These are phyloP conservation scores for Paramuricea clavata DNA, from an alignment of 92 coral and sea anemone species.

Conservation along the genomic window DNA sequence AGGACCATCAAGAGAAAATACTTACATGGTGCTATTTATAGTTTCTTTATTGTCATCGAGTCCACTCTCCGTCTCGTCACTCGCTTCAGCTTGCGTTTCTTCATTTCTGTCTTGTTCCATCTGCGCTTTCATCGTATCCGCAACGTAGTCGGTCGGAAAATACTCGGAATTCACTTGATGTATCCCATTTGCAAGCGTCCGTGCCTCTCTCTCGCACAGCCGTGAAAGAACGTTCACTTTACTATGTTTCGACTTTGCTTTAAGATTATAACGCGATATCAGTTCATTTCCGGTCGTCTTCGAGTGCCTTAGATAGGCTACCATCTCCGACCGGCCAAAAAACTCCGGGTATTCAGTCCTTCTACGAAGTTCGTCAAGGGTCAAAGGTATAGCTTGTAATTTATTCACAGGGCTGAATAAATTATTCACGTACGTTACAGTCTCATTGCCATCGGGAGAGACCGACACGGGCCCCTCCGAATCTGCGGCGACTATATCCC, in stretches of 20 bases:
- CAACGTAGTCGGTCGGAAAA: conserved; percentile 45
- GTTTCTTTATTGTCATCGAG: conserved; percentile 17
- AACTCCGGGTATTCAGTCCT: conserved; percentile 51
- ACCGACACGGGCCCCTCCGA: not conserved
- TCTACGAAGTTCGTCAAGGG: conserved; percentile 38
- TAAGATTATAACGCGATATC: conserved; percentile 13
- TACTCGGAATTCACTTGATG: conserved; percentile 43
- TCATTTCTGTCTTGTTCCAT: not conserved
- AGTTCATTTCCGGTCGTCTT: conserved; percentile 47
- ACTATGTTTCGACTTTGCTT: conserved; percentile 13
- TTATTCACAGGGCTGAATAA: conserved; percentile 48
- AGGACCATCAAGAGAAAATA: not conserved
- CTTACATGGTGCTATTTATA: conserved; percentile 35
- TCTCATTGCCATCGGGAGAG: not conserved
- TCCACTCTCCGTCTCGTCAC: not conserved
- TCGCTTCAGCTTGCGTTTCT: not conserved
- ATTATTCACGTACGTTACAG: conserved; percentile 51
- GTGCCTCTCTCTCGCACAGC: conserved; percentile 47
- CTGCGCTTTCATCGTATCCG: conserved; percentile 34
- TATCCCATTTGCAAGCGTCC: conserved; percentile 40
- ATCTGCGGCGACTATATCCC: not conserved
- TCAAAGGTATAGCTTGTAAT: conserved; percentile 49
- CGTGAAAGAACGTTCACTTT: conserved; percentile 28
- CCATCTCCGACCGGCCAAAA: conserved; percentile 52
- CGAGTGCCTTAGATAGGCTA: conserved; percentile 39